phyloP scores from a whole-genome alignment of 2,113 vertebrate genomes.

The Passer domesticus region DNA sequence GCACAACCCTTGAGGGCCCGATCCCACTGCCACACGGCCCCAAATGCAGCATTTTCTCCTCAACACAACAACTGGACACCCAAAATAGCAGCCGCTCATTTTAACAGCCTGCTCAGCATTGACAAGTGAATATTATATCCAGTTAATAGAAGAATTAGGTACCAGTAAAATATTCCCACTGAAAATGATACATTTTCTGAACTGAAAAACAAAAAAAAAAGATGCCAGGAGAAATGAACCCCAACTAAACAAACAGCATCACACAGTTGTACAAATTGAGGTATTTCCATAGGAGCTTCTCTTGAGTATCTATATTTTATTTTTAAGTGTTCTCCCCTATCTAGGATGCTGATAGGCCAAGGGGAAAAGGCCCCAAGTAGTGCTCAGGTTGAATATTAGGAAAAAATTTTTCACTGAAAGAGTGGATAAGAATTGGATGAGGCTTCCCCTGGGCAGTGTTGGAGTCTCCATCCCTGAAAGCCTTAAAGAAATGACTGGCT shows the following conservation, averaged over 20 bases:
- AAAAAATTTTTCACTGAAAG: background rate
- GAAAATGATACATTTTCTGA: background rate
- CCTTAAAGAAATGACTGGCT: background rate
- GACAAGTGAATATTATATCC: background rate
- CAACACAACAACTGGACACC: background rate
- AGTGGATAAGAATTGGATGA: background rate
- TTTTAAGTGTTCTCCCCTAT: background rate
- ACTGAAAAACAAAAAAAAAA: background rate
- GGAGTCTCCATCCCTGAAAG: background rate
- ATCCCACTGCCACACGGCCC: background rate
- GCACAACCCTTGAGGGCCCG: background rate
- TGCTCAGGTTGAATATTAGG: background rate
- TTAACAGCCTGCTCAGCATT: background rate
- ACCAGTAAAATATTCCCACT: background rate
- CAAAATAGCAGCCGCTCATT: conserved; percentile 9
- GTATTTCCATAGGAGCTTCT: background rate
- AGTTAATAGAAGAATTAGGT: background rate
- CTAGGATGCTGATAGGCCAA: background rate
- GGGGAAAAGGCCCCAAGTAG: too few species aligned
- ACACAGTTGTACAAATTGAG: fast-evolving
- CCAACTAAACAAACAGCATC: background rate
- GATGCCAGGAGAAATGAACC: background rate
- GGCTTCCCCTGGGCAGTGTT: background rate
- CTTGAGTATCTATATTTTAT: background rate
- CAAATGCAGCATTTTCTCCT: background rate